These are phyloP conservation scores for Acanthosepion esculentum DNA, from an alignment of 2,888 invertebrate species.

Conservation along the genomic window DNA sequence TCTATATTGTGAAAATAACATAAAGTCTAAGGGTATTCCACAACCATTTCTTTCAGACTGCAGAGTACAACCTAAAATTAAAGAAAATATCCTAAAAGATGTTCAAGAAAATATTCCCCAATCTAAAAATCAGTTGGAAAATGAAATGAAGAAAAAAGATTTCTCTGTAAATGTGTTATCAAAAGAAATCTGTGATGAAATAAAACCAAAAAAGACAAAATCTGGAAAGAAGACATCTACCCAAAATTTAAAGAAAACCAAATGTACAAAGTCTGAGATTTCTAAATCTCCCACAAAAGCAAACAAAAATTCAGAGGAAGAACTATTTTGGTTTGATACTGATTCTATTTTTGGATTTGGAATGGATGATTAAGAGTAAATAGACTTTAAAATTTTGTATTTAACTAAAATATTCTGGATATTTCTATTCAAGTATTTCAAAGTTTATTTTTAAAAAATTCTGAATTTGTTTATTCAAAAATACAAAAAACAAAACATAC, in stretches of 20 bases:
- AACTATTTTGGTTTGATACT: constrained; percentile 34
- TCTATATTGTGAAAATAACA: background rate
- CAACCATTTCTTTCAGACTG: background rate
- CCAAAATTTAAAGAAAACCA: background rate
- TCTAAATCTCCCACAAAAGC: background rate
- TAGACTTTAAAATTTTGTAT: background rate
- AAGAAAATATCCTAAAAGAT: background rate
- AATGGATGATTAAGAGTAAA: constrained; percentile 23
- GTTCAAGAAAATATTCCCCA: background rate
- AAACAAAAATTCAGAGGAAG: background rate
- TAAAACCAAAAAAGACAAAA: background rate
- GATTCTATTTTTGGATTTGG: constrained; percentile 34
- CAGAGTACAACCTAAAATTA: background rate
- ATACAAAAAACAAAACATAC: no score
- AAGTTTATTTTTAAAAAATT: background rate
- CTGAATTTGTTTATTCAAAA: background rate
- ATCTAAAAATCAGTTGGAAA: background rate
- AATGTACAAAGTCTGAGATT: background rate
- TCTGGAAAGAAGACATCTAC: background rate
- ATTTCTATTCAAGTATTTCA: background rate
- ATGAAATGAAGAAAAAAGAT: background rate
- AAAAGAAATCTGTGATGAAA: background rate
- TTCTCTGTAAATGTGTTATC: background rate
- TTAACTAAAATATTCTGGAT: background rate
- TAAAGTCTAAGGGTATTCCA: background rate